phyloP scores from a whole-genome alignment of 1,140 invertebrate genomes.

The Bombus difficillimus region DNA sequence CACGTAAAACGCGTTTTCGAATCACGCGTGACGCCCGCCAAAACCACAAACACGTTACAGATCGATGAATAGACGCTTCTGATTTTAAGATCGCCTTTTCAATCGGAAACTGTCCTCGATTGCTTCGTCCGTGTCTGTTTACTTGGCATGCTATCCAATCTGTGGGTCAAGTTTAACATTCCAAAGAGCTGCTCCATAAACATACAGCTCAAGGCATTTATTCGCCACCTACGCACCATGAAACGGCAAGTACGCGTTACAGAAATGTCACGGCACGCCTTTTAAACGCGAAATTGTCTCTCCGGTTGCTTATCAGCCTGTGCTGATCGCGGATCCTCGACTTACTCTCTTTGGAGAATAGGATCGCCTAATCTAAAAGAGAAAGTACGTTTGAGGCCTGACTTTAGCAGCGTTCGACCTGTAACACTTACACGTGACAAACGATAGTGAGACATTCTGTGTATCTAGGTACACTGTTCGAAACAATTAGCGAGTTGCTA shows the following conservation, averaged over 20 bases:
- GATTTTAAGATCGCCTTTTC: constrained; percentile 15
- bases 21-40: not conserved
- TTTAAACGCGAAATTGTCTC: constrained; percentile 19
- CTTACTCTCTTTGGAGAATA: not conserved
- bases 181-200: constrained; percentile 42
- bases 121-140: constrained; percentile 25
- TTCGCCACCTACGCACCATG: constrained; percentile 48
- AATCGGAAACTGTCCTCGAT: constrained; percentile 42
- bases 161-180: constrained; percentile 70
- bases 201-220: constrained; percentile 41
- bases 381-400: not conserved
- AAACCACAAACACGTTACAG: constrained; percentile 9
- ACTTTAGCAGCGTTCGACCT: not conserved
- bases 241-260: constrained; percentile 5
- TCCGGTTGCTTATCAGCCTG: not conserved
- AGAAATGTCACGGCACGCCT: not conserved
- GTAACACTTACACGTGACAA: constrained; percentile 5
- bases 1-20: too few relatives aligned
- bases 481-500: not conserved
- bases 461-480: not conserved
- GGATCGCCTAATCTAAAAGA: not conserved
- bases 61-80: constrained; percentile 12
- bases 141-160: constrained; percentile 59
- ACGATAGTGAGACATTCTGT: not conserved
- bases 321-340: not conserved